phyloP scores from a whole-genome alignment of 2,888 invertebrate genomes.

The Tiphia femorata region DNA sequence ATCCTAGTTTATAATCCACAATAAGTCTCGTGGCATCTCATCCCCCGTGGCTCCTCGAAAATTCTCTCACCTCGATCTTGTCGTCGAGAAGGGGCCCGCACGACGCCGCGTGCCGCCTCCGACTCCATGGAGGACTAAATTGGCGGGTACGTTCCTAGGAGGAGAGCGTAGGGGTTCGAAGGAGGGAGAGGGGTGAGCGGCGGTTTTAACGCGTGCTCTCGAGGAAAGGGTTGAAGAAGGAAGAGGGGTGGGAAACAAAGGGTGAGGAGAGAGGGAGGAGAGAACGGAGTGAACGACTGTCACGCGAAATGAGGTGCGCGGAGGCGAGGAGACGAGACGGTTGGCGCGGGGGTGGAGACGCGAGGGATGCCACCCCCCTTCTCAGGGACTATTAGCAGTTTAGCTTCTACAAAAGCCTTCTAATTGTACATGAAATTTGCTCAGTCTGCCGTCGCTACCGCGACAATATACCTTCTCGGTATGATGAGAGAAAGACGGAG shows the following conservation, averaged over 20 bases:
- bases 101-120: too few species aligned
- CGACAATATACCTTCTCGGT: slow-evolving; percentile 49
- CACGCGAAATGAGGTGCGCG: slow-evolving; percentile 57
- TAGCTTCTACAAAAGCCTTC: slow-evolving; percentile 60
- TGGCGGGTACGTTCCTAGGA: neutral
- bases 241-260: slow-evolving; percentile 15
- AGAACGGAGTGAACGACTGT: slow-evolving; percentile 51
- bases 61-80: slow-evolving; percentile 44
- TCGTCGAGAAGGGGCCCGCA: neutral
- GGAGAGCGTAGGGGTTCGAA: neutral
- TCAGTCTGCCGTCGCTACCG: slow-evolving; percentile 42
- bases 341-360: slow-evolving; percentile 7
- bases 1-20: slow-evolving; percentile 63
- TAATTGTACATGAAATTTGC: slow-evolving; percentile 64
- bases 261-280: neutral
- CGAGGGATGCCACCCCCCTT: slow-evolving; percentile 24
- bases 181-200: neutral
- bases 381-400: slow-evolving; percentile 58
- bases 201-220: slow-evolving; percentile 28
- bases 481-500: slow-evolving; percentile 29
- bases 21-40: slow-evolving; percentile 39
- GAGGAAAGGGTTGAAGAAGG: slow-evolving; percentile 29
- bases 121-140: too few species aligned
- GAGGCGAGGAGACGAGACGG: slow-evolving; percentile 29
- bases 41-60: slow-evolving; percentile 14